These are phyloP conservation scores for Thryonomys swinderianus DNA, from an alignment of 2,113 vertebrate species.

Conservation along the genomic window DNA sequence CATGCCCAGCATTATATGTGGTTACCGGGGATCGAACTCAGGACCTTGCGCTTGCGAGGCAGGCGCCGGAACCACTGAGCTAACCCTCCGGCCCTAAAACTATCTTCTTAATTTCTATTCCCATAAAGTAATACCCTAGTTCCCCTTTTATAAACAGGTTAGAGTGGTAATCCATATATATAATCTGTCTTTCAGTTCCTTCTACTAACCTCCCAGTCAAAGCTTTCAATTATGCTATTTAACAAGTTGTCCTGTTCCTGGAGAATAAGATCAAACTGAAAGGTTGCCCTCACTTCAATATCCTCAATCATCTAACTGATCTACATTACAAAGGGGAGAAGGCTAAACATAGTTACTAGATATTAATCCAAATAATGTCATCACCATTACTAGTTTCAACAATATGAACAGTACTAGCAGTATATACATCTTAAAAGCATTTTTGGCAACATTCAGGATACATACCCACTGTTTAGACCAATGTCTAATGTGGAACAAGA, in stretches of 20 bases:
- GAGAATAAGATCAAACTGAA: slow-evolving; percentile 25
- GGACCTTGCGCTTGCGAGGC: no score
- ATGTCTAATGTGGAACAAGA: slow-evolving; percentile 20
- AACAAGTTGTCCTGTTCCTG: not conserved
- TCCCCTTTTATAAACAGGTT: not conserved
- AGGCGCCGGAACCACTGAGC: no score
- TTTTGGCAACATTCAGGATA: slow-evolving; percentile 9
- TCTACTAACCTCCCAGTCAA: not conserved
- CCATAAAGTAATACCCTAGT: not conserved
- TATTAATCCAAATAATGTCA: slow-evolving; percentile 54
- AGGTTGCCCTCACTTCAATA: not conserved
- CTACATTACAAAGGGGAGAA: not conserved
- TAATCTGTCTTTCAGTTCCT: slow-evolving; percentile 21
- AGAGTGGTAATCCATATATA: not conserved
- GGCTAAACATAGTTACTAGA: not conserved
- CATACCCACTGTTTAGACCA: not conserved
- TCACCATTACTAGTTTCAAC: slow-evolving; percentile 3
- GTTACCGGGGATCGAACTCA: no score
- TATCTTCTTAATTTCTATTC: not conserved
- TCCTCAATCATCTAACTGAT: not conserved
- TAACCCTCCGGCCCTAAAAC: no score
- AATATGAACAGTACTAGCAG: not conserved
- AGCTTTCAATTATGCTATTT: slow-evolving; percentile 30
- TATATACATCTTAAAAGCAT: not conserved
- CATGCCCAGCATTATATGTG: no score